A percentile compares a stretch with the other conserved stretches of the same genome.
phyloP scores from a whole-genome alignment of 2,113 vertebrate species.

The Dipodomys merriami region DNA sequence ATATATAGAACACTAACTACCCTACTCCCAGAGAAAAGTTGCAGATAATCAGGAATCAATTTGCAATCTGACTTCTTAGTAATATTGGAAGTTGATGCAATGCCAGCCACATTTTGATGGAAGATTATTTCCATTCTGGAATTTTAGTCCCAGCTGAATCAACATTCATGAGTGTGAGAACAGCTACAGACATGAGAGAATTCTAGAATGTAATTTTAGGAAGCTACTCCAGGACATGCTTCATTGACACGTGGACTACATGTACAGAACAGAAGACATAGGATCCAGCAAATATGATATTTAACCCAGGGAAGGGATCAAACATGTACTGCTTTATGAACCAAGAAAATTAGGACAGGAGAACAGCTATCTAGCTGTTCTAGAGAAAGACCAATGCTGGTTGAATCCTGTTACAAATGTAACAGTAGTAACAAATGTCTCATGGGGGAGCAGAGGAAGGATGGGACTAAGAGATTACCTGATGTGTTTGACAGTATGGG shows the following conservation, averaged over 20 bases:
- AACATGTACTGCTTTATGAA: conserved; percentile 44
- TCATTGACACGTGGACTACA: conserved; percentile 36
- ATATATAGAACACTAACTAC: conserved; percentile 2
- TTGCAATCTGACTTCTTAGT: neutral
- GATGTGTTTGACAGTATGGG: neutral
- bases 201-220: conserved; percentile 41
- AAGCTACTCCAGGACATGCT: neutral
- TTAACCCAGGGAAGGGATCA: neutral
- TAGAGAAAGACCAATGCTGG: conserved; percentile 4
- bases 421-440: conserved; percentile 7
- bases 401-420: neutral
- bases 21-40: neutral
- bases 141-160: conserved; percentile 32
- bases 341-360: conserved; percentile 20
- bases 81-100: conserved; percentile 8
- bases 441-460: neutral
- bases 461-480: neutral
- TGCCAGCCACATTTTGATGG: neutral
- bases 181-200: conserved; percentile 7
- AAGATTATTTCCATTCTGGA: conserved; percentile 65
- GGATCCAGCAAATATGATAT: neutral
- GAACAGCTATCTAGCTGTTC: neutral
- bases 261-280: conserved; percentile 12
- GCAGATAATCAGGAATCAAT: conserved; percentile 1
- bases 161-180: conserved; percentile 21